A percentile compares a stretch with the other conserved stretches of the same genome.
Evolutionary conservation across 1,140 invertebrate species (phyloP).

Genomic region (Dendrolimus punctatus): DNA sequence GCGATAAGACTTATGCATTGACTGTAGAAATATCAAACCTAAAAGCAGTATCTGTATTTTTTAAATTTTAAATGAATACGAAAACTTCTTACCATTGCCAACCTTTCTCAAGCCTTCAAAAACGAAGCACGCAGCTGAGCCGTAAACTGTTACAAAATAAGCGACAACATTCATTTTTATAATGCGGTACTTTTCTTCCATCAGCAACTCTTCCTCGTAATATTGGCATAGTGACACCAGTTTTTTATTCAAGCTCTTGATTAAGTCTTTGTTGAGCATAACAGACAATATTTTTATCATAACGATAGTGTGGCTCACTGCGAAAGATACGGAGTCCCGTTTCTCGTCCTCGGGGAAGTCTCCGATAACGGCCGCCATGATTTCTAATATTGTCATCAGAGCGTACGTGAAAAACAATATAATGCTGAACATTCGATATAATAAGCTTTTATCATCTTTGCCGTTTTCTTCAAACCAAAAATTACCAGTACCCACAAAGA

Average conservation of each 20-base stretch:
- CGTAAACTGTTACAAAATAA: slow-evolving; percentile 43
- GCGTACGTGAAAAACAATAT: slow-evolving; percentile 34
- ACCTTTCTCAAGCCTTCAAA: slow-evolving; percentile 48
- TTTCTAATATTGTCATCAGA: slow-evolving; percentile 48
- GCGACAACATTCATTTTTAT: slow-evolving; percentile 48
- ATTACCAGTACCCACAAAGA: slow-evolving; percentile 43
- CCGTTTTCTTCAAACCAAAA: slow-evolving; percentile 48
- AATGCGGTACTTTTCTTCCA: slow-evolving; percentile 41
- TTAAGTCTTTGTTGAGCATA: slow-evolving; percentile 33
- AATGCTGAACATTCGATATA: slow-evolving; percentile 30
- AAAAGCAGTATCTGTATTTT: too few species aligned
- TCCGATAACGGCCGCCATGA: slow-evolving; percentile 40
- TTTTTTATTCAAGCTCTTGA: slow-evolving; percentile 37
- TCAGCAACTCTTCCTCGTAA: slow-evolving; percentile 34
- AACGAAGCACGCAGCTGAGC: slow-evolving; percentile 31
- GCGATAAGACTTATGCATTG: too few species aligned
- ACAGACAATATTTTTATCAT: slow-evolving; percentile 52
- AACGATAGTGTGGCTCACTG: slow-evolving; percentile 48
- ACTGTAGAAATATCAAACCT: too few species aligned
- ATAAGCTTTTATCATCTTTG: slow-evolving; percentile 31
- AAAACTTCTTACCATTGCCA: slow-evolving; percentile 26
- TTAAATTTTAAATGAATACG: too few species aligned
- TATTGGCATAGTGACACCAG: slow-evolving; percentile 36
- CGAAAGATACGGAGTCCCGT: slow-evolving; percentile 45
- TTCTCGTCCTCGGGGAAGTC: slow-evolving; percentile 49